Evolutionary conservation across 2,113 vertebrate species (phyloP), one percentile per base, ranked within the genome.

Genomic region (Anolis carolinensis): DNA sequence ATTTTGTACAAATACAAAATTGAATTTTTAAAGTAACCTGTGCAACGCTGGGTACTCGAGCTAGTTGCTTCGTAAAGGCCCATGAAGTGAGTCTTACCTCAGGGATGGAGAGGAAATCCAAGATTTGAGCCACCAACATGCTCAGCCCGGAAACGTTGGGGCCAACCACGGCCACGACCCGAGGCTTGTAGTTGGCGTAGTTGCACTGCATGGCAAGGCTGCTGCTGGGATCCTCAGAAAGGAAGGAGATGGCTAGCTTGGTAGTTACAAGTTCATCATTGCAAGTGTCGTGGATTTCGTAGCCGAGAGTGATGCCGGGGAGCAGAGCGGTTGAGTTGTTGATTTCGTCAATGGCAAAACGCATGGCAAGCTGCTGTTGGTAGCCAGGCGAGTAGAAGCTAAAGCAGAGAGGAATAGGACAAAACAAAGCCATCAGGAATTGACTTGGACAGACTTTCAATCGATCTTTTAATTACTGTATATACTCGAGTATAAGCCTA

Each of bases 111-210:
- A 88, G 55, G 11, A 85, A 85, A 80, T 97, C 95, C 27, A 96
- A 88, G 36, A 97, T 86, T 84, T 96, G 96, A 71, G 95, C 95
- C 8, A 94, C 93, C 82, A 94, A 80, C 0, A 93, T 74, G 14
- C 93, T 93, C 94, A 96, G 92, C 39, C 97, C 95, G 0, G 97
- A 97, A 72, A 2, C 92, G 0, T 20, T 30, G 1, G 96, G 97
- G 5, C 97, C 96, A 1, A 97, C 95, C 55, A 97, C 92, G 0
- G 96, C 97, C 0, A 93, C 87, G 32, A 96, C 83, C 1, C 91
- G 94, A 74, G 96, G 93, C 89, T 93, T 95, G 88, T 96, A 97
- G 73, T 94, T 5, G 0, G 96, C 96, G 93, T 97, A 97, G 86
- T 97, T 95, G 88, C 96, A 97, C 90, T 59, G 39, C 32, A 95